Evolutionary conservation across 2,888 invertebrate species (phyloP).

Genomic region (Heliconius ethilla): DNA sequence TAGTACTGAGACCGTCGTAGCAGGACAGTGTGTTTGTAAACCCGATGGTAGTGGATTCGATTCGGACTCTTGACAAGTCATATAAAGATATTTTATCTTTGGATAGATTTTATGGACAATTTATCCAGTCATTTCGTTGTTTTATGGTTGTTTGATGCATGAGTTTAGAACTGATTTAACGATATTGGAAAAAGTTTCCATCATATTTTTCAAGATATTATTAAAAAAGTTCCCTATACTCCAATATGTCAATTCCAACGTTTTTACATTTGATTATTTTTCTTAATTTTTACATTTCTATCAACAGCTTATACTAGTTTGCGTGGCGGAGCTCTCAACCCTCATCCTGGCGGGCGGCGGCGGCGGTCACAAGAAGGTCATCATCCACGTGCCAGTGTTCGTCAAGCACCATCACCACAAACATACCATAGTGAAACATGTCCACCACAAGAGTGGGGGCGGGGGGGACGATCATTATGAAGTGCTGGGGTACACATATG

Average conservation of each 20-base stretch:
- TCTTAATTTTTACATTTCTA: neutral
- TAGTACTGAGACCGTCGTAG: too few species aligned
- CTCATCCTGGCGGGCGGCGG: constrained; percentile 74
- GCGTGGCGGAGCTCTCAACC: constrained; percentile 64
- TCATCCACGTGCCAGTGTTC: constrained; percentile 90
- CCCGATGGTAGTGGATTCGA: neutral
- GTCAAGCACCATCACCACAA: constrained; percentile 90
- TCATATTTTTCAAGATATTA: neutral
- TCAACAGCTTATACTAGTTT: constrained; percentile 65
- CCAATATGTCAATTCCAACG: too few species aligned
- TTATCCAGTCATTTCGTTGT: neutral
- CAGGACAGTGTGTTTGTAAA: too few species aligned
- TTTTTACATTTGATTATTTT: too few species aligned
- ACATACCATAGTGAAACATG: constrained; percentile 88
- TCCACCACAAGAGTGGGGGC: constrained; percentile 83
- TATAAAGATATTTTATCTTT: neutral
- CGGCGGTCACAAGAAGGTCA: constrained; percentile 85
- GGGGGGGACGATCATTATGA: constrained; percentile 85
- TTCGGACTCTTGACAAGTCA: neutral
- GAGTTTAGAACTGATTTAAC: neutral
- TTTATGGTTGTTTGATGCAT: neutral
- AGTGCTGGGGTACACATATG: constrained; percentile 85
- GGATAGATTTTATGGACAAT: neutral
- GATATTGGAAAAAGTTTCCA: neutral
- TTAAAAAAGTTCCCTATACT: too few species aligned